Evolutionary conservation across 2,797 vertebrate genomes (phyloP), one percentile per base, ranked within the genome.

Genomic region (Acrossocheilus wenchowensis): DNA sequence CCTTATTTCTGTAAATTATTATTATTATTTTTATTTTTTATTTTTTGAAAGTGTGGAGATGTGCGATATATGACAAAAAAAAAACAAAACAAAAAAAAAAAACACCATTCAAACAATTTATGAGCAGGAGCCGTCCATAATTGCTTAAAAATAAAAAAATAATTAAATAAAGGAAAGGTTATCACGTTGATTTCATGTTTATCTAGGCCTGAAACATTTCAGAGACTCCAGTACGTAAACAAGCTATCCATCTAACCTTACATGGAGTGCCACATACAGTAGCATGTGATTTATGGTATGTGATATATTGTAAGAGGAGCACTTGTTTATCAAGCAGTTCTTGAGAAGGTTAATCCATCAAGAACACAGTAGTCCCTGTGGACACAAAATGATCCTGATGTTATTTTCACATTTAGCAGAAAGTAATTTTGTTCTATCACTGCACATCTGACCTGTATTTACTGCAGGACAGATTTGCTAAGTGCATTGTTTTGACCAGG

Each of bases 201-300:
- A 83, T 87, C 36, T 6, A 62, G n/a, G n/a, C 21, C 34, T 19
- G n/a, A 34, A n/a, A 11, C 10, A 17, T 9, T 74, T 41, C 43
- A 30, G 41, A 71, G 50, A 19, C 23, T 48, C 57, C 73, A 8
- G 57, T 66, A 0, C 23, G 86, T 92, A 90, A 92, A 92, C 90
- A 92, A 74, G 68, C 41, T 11, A 68, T 78, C 71, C 8, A 41
- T 75, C 66, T 6, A 69, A 10, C 69, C 75, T 41, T 71, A 82
- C 54, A 83, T 78, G 69, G 66, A 86, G 54, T 50, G 48, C 5
- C 54, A 41, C 39, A 43, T 23, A n/a, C 9, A 41, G 1, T 8
- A 8, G 19, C 60, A 48, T 50, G 80, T 39, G 60, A 19, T 21
- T 41, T 30, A 82, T 83, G 74, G 54, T 39, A 68, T 50, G 60